A percentile compares a stretch with the other conserved stretches of the same genome.
phyloP scores from a whole-genome alignment of 92 coral and sea anemone genomes.

The Chrysogorgia sp. region DNA sequence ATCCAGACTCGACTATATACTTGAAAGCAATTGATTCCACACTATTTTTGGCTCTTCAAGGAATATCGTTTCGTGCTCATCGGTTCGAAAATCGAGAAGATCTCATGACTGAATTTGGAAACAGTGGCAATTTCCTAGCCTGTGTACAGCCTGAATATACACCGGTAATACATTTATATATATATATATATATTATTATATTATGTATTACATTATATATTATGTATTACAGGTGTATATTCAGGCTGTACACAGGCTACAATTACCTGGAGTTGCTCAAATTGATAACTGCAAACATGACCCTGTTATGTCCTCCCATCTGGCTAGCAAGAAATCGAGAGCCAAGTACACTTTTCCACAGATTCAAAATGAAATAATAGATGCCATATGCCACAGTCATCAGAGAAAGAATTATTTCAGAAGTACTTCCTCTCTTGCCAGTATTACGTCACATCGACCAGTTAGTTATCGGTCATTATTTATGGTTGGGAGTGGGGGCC shows the following conservation, averaged over 20 bases:
- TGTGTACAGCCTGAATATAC: no score
- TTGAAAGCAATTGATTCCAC: not conserved
- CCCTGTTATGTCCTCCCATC: slow-evolving; percentile 1
- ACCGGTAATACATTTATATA: no score
- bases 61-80: slow-evolving; percentile 4
- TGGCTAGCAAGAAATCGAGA: slow-evolving; percentile 20
- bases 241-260: no score
- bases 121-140: slow-evolving; percentile 23
- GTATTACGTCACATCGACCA: no score
- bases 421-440: not conserved
- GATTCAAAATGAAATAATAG: slow-evolving; percentile 4
- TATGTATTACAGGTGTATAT: no score
- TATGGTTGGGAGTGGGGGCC: no score
- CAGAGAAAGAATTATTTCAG: slow-evolving; percentile 23
- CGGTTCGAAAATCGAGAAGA: not conserved
- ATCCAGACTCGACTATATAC: not conserved
- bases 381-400: not conserved
- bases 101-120: not conserved
- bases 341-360: slow-evolving; percentile 18
- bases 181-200: no score
- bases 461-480: no score
- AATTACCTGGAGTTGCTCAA: not conserved
- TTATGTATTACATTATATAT: no score
- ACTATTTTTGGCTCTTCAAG: slow-evolving; percentile 14
- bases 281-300: not conserved